These are phyloP conservation scores for Podarcis lilfordi DNA, from an alignment of 2,797 vertebrate species.

Conservation along the genomic window DNA sequence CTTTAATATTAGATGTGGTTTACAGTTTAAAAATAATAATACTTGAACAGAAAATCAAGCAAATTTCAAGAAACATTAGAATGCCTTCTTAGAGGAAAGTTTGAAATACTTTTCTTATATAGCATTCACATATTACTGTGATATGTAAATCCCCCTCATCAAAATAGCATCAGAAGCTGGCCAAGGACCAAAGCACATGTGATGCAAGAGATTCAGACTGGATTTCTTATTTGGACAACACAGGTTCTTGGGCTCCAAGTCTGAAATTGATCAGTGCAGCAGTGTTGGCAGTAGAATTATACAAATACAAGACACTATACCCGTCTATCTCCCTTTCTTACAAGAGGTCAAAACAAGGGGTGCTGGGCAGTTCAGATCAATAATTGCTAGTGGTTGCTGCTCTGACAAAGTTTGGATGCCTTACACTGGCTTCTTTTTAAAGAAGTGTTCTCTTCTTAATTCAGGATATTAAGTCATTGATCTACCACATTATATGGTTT, in stretches of 20 bases:
- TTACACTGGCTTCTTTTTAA: not conserved
- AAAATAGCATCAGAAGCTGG: not conserved
- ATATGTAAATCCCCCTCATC: not conserved
- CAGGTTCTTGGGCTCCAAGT: not conserved
- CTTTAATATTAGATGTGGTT: not conserved
- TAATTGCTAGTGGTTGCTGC: no score
- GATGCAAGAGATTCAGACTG: no score
- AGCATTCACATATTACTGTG: not conserved
- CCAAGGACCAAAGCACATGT: not conserved
- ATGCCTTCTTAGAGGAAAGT: not conserved
- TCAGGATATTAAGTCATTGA: not conserved
- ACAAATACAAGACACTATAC: not conserved
- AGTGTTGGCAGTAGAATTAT: not conserved
- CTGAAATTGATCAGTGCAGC: not conserved
- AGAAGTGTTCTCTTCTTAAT: not conserved
- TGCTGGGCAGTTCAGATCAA: not conserved
- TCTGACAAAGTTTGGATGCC: not conserved
- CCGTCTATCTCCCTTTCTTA: no score
- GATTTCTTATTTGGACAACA: no score
- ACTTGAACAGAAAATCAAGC: not conserved
- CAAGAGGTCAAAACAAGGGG: not conserved
- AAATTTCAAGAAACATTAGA: not conserved
- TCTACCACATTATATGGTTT: not conserved
- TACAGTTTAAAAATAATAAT: not conserved
- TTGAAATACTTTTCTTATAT: not conserved